Evolutionary conservation across 1,140 invertebrate species (phyloP).

Genomic region (Chironomus tepperi): DNA sequence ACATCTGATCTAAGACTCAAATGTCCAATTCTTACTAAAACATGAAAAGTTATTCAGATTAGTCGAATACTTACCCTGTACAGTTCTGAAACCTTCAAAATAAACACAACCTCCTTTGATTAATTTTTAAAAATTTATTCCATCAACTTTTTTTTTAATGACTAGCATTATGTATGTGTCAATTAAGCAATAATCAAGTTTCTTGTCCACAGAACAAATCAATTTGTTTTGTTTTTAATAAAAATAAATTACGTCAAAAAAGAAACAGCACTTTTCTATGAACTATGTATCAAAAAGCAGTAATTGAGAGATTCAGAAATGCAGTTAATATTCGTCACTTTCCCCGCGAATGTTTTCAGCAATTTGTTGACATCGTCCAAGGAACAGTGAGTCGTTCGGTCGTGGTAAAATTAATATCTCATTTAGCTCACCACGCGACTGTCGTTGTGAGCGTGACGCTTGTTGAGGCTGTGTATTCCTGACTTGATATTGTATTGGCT

Average conservation of each 20-base stretch:
- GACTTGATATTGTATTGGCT: not conserved
- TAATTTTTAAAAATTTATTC: not conserved
- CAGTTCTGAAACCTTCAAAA: too few relatives aligned
- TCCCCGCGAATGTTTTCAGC: conserved; percentile 15
- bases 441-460: not conserved
- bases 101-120: too few relatives aligned
- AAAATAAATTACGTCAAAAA: too few relatives aligned
- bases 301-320: not conserved
- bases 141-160: not conserved
- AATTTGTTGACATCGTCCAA: not conserved
- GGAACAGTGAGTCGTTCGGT: not conserved
- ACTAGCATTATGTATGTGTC: too few relatives aligned
- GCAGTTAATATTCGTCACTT: conserved; percentile 8
- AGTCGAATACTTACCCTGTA: too few relatives aligned
- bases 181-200: too few relatives aligned
- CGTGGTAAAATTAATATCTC: not conserved
- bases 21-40: too few relatives aligned
- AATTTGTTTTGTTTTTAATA: too few relatives aligned
- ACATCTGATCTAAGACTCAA: too few relatives aligned
- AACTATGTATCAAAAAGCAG: not conserved
- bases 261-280: too few relatives aligned
- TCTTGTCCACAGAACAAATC: too few relatives aligned
- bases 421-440: not conserved
- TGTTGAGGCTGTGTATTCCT: not conserved
- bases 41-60: too few relatives aligned